Conservation (phyloP, 1,140 invertebrate species). For the Tribolium castaneum region DNA sequence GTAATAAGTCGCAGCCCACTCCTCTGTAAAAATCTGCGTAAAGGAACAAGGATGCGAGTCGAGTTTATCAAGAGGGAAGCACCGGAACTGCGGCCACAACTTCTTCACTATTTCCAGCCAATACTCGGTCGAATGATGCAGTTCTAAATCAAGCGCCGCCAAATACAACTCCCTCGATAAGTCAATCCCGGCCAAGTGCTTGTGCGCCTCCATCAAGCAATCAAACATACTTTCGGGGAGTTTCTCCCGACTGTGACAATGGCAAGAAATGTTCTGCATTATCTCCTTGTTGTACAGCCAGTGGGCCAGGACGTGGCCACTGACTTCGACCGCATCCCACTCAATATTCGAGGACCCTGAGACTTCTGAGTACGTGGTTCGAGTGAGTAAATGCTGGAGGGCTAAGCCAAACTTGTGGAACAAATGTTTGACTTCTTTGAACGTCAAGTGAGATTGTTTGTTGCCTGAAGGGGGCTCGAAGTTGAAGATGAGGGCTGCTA, state of each 20-base stretch:
- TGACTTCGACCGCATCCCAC: conserved; percentile 89
- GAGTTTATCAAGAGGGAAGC: conserved; percentile 78
- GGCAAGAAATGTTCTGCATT: conserved; percentile 76
- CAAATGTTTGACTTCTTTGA: conserved; percentile 79
- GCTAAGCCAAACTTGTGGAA: conserved; percentile 89
- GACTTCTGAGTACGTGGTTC: conserved; percentile 83
- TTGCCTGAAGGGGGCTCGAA: conserved; percentile 74
- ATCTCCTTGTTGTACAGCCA: conserved; percentile 81
- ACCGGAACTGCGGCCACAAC: conserved; percentile 82
- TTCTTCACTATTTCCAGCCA: conserved; percentile 82
- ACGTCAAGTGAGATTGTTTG: conserved; percentile 78
- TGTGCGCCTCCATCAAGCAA: conserved; percentile 72
- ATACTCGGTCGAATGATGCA: conserved; percentile 81
- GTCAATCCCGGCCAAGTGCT: conserved; percentile 82
- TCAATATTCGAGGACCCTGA: conserved; percentile 88
- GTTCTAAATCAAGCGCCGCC: conserved; percentile 85
- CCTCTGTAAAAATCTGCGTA: conserved; percentile 76
- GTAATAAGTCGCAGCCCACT: conserved; percentile 82
- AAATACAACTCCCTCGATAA: conserved; percentile 86
- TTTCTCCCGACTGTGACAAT: conserved; percentile 79
- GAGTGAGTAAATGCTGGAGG: conserved; percentile 84
- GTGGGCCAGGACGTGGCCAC: conserved; percentile 82
- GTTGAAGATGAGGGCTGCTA: conserved; percentile 86
- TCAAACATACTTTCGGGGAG: conserved; percentile 75
- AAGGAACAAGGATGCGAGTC: conserved; percentile 86